A percentile compares a stretch with the other conserved stretches of the same genome.
Conservation (phyloP, 1,140 invertebrate species). For the Papilio aristodemus region DNA sequence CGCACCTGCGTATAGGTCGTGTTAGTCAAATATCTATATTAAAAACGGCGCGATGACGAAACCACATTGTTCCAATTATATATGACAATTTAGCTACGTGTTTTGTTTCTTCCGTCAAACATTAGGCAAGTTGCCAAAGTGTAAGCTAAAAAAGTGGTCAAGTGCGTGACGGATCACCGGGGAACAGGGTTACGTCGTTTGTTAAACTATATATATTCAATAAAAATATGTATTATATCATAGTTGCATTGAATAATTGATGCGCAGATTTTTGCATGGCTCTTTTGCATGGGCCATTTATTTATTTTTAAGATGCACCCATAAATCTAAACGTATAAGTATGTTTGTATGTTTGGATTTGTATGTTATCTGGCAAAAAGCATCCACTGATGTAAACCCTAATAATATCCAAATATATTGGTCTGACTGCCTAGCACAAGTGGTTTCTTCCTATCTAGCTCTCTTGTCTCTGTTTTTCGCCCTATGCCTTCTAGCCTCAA, state of each 20-base stretch:
- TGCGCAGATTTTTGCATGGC: no score
- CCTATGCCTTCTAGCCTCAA: no score
- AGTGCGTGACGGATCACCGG: constrained; percentile 21
- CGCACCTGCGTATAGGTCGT: constrained; percentile 18
- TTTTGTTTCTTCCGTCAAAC: constrained; percentile 61
- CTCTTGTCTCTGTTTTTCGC: no score
- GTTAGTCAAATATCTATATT: constrained; percentile 17
- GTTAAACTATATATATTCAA: constrained; percentile 3
- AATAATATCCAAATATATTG: no score
- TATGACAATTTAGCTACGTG: constrained; percentile 46
- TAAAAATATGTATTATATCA: neutral
- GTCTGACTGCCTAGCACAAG: no score
- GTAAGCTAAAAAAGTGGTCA: constrained; percentile 49
- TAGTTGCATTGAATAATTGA: neutral
- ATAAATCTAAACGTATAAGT: no score
- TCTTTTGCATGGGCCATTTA: no score
- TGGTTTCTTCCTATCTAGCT: no score
- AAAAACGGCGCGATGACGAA: constrained; percentile 37
- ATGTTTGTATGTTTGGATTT: no score
- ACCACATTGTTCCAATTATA: constrained; percentile 52
- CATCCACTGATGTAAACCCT: no score
- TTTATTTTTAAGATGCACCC: no score
- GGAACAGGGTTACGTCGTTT: constrained; percentile 27
- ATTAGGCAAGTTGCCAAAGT: constrained; percentile 51
- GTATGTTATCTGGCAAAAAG: no score